Conservation (phyloP, 2,797 vertebrate genomes). For the Siniperca obscura region DNA sequence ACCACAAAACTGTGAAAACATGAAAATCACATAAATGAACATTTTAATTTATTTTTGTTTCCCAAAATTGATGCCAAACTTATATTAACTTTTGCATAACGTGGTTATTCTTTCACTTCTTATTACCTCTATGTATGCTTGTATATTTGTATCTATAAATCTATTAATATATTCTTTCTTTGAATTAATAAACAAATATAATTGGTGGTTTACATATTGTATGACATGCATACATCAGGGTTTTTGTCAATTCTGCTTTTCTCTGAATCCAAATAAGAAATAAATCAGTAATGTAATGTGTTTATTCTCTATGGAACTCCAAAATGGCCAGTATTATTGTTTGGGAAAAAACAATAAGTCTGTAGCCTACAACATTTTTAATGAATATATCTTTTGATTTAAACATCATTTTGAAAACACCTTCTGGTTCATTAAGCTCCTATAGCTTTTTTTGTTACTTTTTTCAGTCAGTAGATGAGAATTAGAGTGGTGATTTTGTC, state of each 20-base stretch:
- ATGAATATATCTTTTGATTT: neutral
- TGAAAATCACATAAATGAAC: conserved; percentile 14
- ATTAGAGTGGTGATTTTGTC: conserved; percentile 73
- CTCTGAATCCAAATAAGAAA: conserved; percentile 39
- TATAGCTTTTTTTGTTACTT: conserved; percentile 36
- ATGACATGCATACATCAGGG: conserved; percentile 17
- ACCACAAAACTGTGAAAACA: conserved; percentile 73
- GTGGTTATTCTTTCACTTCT: conserved; percentile 20
- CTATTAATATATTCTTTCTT: conserved; percentile 8
- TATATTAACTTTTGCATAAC: conserved; percentile 34
- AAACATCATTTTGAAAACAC: conserved; percentile 2
- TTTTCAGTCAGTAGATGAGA: conserved; percentile 62
- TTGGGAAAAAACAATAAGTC: neutral
- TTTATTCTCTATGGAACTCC: neutral
- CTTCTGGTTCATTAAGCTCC: conserved; percentile 27
- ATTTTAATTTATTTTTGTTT: conserved; percentile 34
- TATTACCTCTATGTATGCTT: conserved; percentile 16
- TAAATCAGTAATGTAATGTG: conserved; percentile 2
- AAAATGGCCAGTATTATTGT: neutral
- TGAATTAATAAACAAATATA: conserved; percentile 22
- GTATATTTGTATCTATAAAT: conserved; percentile 42
- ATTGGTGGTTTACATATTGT: conserved; percentile 7
- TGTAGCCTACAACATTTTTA: neutral
- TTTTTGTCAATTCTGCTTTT: conserved; percentile 30
- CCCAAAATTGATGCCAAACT: conserved; percentile 28